Evolutionary conservation across 2,113 vertebrate species (phyloP).

Genomic region (Bucco capensis): DNA sequence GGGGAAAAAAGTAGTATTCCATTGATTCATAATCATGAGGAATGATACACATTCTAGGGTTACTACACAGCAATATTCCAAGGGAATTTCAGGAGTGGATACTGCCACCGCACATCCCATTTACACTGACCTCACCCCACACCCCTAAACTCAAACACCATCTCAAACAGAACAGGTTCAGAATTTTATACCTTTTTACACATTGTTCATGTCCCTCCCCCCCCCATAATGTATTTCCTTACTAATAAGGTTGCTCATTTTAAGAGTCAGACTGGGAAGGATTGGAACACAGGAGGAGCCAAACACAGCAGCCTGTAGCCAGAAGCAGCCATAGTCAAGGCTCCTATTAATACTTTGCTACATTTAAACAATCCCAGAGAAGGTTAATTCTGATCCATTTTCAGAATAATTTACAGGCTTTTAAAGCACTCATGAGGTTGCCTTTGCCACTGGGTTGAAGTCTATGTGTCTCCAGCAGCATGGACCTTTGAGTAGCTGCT

Average conservation of each 20-base stretch:
- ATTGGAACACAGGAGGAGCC: background rate
- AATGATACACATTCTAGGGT: background rate
- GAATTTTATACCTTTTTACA: background rate
- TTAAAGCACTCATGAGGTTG: background rate
- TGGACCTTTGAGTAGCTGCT: background rate
- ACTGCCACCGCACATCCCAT: background rate
- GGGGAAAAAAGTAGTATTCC: background rate
- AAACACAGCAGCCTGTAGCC: background rate
- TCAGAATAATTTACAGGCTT: background rate
- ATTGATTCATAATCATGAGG: background rate
- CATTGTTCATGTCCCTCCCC: fast-evolving
- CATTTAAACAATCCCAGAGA: background rate
- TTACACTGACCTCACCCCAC: background rate
- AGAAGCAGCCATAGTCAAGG: background rate
- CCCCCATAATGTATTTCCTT: background rate
- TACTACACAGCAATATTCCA: background rate
- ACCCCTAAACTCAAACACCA: background rate
- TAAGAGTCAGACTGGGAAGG: background rate
- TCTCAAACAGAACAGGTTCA: background rate
- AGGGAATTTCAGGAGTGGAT: background rate
- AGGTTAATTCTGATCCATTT: constrained; percentile 9
- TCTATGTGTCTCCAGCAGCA: background rate
- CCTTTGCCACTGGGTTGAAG: fast-evolving
- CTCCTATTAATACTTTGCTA: background rate
- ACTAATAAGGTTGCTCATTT: background rate